Evolutionary conservation across 2,113 vertebrate species (phyloP).

Genomic region (zebrafish (Danio rerio)): GRCz12tu NC_133191.1:51538501-51539000

Average conservation of each 20-base stretch:
- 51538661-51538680: no score
- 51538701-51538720: no score
- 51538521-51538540: no score
- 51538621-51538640: no score
- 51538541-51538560: no score
- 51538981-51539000: slow-evolving; percentile 75
- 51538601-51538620: no score
- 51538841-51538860: neutral
- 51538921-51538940: slow-evolving; percentile 4
- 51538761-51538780: neutral
- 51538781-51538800: neutral
- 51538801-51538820: slow-evolving; percentile 1
- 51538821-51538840: slow-evolving; percentile 2
- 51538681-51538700: no score
- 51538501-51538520: no score
- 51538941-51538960: neutral
- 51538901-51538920: neutral
- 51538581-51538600: no score
- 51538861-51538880: neutral
- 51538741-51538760: neutral
- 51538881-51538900: slow-evolving; percentile 11
- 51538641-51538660: no score
- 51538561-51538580: no score
- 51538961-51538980: neutral
- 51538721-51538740: no score